Evolutionary conservation across 2,113 vertebrate genomes (phyloP).

Genomic region (Colius striatus): DNA sequence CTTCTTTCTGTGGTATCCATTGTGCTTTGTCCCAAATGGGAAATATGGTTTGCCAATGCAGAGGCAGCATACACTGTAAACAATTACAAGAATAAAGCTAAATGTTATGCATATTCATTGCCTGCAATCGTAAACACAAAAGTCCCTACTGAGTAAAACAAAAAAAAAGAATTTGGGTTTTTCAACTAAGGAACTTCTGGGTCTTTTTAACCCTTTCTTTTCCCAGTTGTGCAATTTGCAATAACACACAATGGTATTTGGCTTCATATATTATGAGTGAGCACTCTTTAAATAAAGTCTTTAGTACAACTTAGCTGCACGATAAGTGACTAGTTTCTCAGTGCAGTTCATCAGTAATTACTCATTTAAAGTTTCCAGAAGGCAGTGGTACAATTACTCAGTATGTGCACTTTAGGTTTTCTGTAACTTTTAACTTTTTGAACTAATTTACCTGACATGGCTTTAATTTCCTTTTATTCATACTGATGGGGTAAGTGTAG

Average conservation of each 20-base stretch:
- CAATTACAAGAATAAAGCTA: slow-evolving; percentile 45
- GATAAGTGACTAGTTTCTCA: neutral
- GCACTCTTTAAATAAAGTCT: neutral
- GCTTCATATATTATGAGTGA: neutral
- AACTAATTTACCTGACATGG: neutral
- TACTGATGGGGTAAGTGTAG: neutral
- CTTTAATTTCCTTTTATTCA: neutral
- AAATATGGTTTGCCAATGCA: neutral
- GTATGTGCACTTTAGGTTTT: neutral
- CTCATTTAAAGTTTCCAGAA: neutral
- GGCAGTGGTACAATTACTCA: neutral
- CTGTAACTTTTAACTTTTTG: neutral
- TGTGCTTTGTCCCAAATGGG: neutral
- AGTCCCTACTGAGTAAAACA: neutral
- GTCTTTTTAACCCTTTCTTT: slow-evolving; percentile 43
- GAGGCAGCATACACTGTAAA: slow-evolving; percentile 3
- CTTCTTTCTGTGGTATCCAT: neutral
- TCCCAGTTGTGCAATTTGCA: neutral
- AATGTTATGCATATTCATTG: slow-evolving; percentile 63
- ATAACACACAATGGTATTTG: neutral
- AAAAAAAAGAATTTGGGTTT: neutral
- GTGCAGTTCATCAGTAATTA: neutral
- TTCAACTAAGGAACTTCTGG: neutral
- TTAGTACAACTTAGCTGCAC: neutral
- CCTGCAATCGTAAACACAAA: slow-evolving; percentile 32